phyloP scores from a whole-genome alignment of 2,797 vertebrate genomes.

The Sandelia bainsii region DNA sequence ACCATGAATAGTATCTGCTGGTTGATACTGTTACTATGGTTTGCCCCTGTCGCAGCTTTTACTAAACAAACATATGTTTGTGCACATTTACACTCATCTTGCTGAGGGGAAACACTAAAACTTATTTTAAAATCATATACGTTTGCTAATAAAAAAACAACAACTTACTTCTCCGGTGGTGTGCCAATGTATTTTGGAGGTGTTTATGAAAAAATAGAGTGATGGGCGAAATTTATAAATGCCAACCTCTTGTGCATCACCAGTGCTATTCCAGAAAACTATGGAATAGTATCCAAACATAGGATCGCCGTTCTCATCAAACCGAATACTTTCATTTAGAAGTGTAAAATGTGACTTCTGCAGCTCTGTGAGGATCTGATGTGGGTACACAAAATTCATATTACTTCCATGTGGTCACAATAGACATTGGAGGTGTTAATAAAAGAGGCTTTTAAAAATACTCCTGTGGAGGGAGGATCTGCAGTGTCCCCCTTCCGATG shows the following conservation, averaged over 20 bases:
- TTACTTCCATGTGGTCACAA: neutral
- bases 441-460: neutral
- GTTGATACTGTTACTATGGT: too few relatives aligned
- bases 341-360: conserved; percentile 87
- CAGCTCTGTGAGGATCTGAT: conserved; percentile 86
- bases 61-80: too few relatives aligned
- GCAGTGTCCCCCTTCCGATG: too few relatives aligned
- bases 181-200: conserved; percentile 80
- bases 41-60: too few relatives aligned
- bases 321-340: conserved; percentile 77
- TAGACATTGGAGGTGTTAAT: neutral
- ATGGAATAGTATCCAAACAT: conserved; percentile 76
- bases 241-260: conserved; percentile 73
- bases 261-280: conserved; percentile 80
- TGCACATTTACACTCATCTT: too few relatives aligned
- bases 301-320: conserved; percentile 82
- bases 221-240: conserved; percentile 68
- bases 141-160: too few relatives aligned
- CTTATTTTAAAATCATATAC: too few relatives aligned
- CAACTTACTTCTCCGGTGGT: conserved; percentile 63
- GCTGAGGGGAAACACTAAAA: too few relatives aligned
- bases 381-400: conserved; percentile 1
- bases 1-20: too few relatives aligned
- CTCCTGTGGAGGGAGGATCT: neutral
- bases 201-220: conserved; percentile 65